Percentiles rank a stretch among this genome's conserved stretches.
Evolutionary conservation across 2,797 vertebrate genomes (phyloP).

Genomic region (Eurystomus glaucurus): DNA sequence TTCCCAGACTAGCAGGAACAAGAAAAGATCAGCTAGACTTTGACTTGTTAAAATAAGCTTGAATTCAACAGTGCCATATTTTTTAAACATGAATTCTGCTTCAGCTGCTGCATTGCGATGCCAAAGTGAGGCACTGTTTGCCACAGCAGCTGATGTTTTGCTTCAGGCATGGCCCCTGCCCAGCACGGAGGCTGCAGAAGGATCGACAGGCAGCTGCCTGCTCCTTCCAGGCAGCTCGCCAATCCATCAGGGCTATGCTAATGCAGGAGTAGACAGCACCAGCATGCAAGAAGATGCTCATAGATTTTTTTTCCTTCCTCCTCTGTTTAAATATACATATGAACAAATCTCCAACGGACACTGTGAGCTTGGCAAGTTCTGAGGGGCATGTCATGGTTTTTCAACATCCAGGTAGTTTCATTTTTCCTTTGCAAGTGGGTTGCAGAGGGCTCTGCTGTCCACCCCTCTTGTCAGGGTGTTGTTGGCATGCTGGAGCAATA

Average conservation of each 20-base stretch:
- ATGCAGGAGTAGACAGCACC: not conserved
- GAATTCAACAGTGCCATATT: not conserved
- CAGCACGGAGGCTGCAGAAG: not conserved
- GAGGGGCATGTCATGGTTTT: not conserved
- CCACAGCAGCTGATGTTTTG: not conserved
- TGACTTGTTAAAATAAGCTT: not conserved
- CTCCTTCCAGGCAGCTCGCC: not conserved
- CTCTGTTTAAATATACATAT: not conserved
- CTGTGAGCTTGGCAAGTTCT: not conserved
- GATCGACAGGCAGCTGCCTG: not conserved
- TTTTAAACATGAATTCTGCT: not conserved
- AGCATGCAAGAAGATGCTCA: not conserved
- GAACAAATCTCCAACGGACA: not conserved
- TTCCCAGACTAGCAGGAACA: not conserved
- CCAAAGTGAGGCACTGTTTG: not conserved
- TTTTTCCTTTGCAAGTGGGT: fast-evolving
- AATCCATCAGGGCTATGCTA: not conserved
- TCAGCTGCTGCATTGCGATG: not conserved
- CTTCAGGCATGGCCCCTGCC: not conserved
- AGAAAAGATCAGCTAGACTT: not conserved
- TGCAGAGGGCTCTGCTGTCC: not conserved
- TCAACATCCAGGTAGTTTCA: not conserved
- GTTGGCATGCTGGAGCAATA: not conserved
- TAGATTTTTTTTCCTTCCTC: fast-evolving
- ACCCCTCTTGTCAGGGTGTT: fast-evolving